Conservation (phyloP, 2,113 vertebrate genomes). For the Oreochromis tanganicae region DNA sequence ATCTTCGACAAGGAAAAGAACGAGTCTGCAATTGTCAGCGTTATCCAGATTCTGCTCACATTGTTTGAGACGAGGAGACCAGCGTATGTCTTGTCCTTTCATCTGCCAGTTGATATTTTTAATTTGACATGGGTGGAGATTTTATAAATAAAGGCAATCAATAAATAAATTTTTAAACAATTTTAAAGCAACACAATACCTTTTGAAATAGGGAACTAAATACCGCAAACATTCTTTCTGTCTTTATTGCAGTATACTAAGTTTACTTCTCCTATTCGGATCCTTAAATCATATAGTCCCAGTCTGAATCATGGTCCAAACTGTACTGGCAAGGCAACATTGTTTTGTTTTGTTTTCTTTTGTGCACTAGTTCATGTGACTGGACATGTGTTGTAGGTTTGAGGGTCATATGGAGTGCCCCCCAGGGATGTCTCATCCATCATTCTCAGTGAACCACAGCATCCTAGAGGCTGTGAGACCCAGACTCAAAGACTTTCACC, state of each 20-base stretch:
- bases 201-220: neutral
- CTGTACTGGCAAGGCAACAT: neutral
- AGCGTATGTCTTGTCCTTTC: slow-evolving; percentile 76
- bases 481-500: slow-evolving; percentile 90
- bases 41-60: slow-evolving; percentile 95
- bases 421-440: slow-evolving; percentile 89
- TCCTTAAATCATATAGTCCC: neutral
- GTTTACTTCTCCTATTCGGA: neutral
- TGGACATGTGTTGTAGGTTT: slow-evolving; percentile 74
- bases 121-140: neutral
- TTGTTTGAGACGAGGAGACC: slow-evolving; percentile 94
- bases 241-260: neutral
- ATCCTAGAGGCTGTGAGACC: slow-evolving; percentile 94
- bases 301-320: neutral
- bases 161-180: neutral
- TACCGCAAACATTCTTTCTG: neutral
- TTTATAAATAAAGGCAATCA: neutral
- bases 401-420: slow-evolving; percentile 97
- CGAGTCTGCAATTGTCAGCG: slow-evolving; percentile 95
- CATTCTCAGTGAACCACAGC: slow-evolving; percentile 90
- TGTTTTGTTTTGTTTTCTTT: neutral
- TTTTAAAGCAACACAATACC: neutral
- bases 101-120: neutral
- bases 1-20: slow-evolving; percentile 97
- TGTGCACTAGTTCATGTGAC: neutral